Evolutionary conservation across 2,113 vertebrate genomes (phyloP), one percentile per base, ranked within the genome.

Genomic region (Callithrix jacchus): DNA sequence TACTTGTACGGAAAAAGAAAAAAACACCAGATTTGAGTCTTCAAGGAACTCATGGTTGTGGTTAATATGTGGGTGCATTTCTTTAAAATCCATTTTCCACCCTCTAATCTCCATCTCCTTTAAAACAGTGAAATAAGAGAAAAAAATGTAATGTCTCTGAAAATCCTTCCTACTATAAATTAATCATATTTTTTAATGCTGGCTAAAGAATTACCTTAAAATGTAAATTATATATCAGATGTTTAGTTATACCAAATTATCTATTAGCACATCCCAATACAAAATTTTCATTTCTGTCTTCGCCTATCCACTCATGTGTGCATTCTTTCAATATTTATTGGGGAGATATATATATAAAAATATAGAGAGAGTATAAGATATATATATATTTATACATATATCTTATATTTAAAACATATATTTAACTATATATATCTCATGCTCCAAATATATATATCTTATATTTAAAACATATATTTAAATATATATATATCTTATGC

Each of bases 1-100:
- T 42, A 40, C 66, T 85, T 37, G 5, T 87, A 61, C 85, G 81
- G 56, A 77, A 64, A 94, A 95, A 81, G 30, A 76, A 95, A 94
- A 93, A 52, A 23, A 61, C 0, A 25, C 5, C 35, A 47, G 58
- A 74, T 92, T 89, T 96, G 30, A 73, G 77, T 70, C 52, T 88
- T 94, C 73, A 70, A 18, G 88, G 47, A 82, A 93, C 27, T 93
- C 16, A 27, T 14, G 6, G 23, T 40, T 32, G 7, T 58, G 74
- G 17, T 89, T 52, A 84, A 88, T 6, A 12, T 37, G 42, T 23
- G 42, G 27, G 64, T 88, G 94, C 81, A 91, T 76, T 93, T 92
- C 49, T 85, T 32, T 61, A 87, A 54, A 88, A 73, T 68, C 11
- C 35, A 49, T 76, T 91, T 90, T 71, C 23, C 0, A 82, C 32